Evolutionary conservation across 2,797 vertebrate species (phyloP).

Genomic region (Aplochiton taeniatus): DNA sequence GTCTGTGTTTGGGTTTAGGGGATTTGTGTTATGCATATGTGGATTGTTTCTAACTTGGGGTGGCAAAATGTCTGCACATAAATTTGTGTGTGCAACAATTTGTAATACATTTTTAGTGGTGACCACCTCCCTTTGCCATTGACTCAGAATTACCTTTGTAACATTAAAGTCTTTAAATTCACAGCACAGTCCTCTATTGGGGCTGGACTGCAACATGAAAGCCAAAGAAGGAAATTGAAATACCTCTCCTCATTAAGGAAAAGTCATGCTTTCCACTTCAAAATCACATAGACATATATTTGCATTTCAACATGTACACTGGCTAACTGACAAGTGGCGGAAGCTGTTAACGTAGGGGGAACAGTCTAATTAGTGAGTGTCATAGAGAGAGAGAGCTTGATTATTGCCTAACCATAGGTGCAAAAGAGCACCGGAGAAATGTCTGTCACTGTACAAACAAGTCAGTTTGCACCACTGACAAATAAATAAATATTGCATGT

Average conservation of each 20-base stretch:
- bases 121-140: slow-evolving; percentile 52
- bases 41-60: background rate
- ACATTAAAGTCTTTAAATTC: slow-evolving; percentile 66
- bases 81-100: slow-evolving; percentile 13
- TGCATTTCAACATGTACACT: slow-evolving; percentile 61
- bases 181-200: slow-evolving; percentile 65
- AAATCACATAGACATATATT: slow-evolving; percentile 58
- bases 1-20: slow-evolving; percentile 5
- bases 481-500: slow-evolving; percentile 78
- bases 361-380: slow-evolving; percentile 72
- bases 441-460: slow-evolving; percentile 67
- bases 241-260: slow-evolving; percentile 65
- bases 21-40: slow-evolving; percentile 40
- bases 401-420: slow-evolving; percentile 71
- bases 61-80: background rate
- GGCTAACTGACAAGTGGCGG: slow-evolving; percentile 73
- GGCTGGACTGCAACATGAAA: slow-evolving; percentile 55
- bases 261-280: slow-evolving; percentile 57
- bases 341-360: slow-evolving; percentile 53
- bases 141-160: slow-evolving; percentile 42
- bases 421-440: slow-evolving; percentile 69
- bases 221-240: slow-evolving; percentile 62
- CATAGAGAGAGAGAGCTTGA: slow-evolving; percentile 65
- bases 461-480: slow-evolving; percentile 70
- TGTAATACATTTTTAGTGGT: slow-evolving; percentile 19